Conservation (phyloP, 2,797 vertebrate genomes). For the Cephalopachus bancanus region DNA sequence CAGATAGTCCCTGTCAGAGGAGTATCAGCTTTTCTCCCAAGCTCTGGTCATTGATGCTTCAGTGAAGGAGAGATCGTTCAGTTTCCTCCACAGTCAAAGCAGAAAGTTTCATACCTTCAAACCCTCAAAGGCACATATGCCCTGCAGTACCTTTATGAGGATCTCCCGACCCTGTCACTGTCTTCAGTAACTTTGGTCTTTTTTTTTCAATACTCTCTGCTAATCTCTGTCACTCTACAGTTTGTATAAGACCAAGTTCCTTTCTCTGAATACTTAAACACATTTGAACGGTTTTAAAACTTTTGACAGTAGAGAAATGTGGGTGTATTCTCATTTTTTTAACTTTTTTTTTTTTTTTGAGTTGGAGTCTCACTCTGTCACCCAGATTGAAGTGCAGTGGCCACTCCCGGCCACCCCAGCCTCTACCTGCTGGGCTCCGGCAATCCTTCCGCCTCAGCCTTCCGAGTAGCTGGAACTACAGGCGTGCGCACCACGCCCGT, state of each 20-base stretch:
- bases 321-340: neutral
- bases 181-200: neutral
- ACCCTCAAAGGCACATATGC: too few species aligned
- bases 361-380: too few species aligned
- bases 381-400: too few species aligned
- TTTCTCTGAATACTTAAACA: neutral
- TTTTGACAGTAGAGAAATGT: neutral
- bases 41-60: neutral
- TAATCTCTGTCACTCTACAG: neutral
- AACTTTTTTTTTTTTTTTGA: too few species aligned
- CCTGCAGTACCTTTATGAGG: neutral
- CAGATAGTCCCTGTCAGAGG: neutral
- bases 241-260: neutral
- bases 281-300: neutral
- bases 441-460: too few species aligned
- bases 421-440: too few species aligned
- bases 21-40: neutral
- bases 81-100: neutral
- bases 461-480: too few species aligned
- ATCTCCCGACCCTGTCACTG: neutral
- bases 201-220: neutral
- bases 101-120: neutral
- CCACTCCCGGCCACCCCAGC: too few species aligned
- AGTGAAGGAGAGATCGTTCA: neutral
- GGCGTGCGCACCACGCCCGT: too few species aligned